Base-by-base conservation (phyloP, 2,797 vertebrate genomes). In the Lophius americanus region DNA sequence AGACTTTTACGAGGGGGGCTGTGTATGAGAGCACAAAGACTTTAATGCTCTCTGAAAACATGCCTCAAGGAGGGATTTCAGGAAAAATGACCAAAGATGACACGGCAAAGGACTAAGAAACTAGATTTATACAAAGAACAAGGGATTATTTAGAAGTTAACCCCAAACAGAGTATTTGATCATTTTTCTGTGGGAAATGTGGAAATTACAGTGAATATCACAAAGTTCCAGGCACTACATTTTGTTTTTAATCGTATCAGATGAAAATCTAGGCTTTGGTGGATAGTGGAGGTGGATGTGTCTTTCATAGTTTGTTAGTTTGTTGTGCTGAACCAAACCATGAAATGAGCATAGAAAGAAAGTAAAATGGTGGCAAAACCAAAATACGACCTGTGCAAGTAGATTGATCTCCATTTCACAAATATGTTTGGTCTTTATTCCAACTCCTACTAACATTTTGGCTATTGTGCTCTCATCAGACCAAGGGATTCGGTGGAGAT, bases 21-120 rank as follows among this genome's bases (percentile, higher is more conserved):
- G 50, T 13, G 38, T 59, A 61, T 23, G 50, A 50, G 39, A 36
- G 57, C 3, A 56, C 53, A 62, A 14, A 66, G 32, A 23, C 51
- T 60, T 70, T 58, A 64, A 69, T 33, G 50, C 42, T 12, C 13
- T 38, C 52, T 68, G 58, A 49, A 68, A 76, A 60, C 57, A 59
- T 0, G 43, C 43, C 56, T 51, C 6, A 3, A 58, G 54, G 39
- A 10, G 62, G 51, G 64, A 63, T 73, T 70, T 58, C 9, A 41
- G 35, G 9, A 50, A 47, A 38, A 66, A 64, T 68, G n/a, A n/a
- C 41, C 58, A 50, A 47, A 38, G 63, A 64, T 68, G n/a, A n/a
- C 41, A 61, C 7, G 35, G 52, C 13, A 37, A 51, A 58, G 50
- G 51, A 38, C 9, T 65, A 49, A 42, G 43, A 46, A 50, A 7